Conservation (phyloP, 2,888 invertebrate species). For the Stenodema calcarata region DNA sequence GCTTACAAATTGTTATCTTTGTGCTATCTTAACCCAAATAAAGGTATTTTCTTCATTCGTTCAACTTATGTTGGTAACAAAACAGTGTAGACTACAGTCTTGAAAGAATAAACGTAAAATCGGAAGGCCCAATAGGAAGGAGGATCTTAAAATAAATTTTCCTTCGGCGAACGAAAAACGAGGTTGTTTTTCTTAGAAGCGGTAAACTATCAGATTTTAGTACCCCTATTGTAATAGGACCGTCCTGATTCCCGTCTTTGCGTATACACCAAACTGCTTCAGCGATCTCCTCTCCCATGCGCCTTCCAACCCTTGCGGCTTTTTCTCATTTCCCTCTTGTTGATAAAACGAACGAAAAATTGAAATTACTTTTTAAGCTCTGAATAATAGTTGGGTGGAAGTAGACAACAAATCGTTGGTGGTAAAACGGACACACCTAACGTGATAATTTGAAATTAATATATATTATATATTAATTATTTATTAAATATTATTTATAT, state of each 20-base stretch:
- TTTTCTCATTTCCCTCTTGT: not conserved
- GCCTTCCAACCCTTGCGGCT: not conserved
- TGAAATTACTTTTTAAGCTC: conserved; percentile 11
- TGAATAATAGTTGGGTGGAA: not conserved
- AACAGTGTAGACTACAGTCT: not conserved
- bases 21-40: too few relatives aligned
- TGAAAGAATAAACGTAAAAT: not conserved
- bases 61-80: too few relatives aligned
- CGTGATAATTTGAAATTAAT: too few relatives aligned
- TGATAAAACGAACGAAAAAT: not conserved
- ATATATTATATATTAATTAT: too few relatives aligned
- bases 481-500: too few relatives aligned
- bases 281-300: not conserved
- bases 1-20: too few relatives aligned
- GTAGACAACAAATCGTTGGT: not conserved
- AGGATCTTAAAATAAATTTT: not conserved
- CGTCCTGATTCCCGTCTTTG: not conserved
- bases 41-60: too few relatives aligned
- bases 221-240: not conserved
- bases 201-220: conserved; percentile 12
- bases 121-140: not conserved
- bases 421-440: not conserved
- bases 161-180: not conserved
- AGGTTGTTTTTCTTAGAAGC: not conserved
- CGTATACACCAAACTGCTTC: not conserved